These are phyloP conservation scores for Reticulitermes lucifugus DNA, from an alignment of 2,888 invertebrate genomes.

Conservation along the genomic window DNA sequence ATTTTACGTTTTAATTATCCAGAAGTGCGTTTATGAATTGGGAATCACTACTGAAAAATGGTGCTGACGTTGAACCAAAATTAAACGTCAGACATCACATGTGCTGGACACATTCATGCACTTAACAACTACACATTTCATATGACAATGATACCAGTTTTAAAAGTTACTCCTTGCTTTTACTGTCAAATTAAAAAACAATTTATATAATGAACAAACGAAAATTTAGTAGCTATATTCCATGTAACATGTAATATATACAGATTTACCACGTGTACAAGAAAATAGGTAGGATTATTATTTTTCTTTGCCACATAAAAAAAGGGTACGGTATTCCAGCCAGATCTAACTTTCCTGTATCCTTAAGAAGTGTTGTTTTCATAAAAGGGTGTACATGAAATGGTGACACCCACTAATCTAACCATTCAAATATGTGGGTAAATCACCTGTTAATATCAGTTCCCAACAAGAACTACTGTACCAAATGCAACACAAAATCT, in stretches of 20 bases:
- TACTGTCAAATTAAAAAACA: conserved; percentile 31
- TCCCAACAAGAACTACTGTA: too few species aligned
- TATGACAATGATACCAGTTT: conserved; percentile 8
- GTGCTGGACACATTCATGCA: not conserved
- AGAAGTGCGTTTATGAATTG: not conserved
- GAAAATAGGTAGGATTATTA: not conserved
- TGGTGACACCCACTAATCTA: too few species aligned
- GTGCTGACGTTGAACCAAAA: not conserved
- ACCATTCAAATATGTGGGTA: too few species aligned
- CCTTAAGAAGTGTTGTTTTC: too few species aligned
- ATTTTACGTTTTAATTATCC: not conserved
- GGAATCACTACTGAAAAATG: not conserved
- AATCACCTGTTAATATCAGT: too few species aligned
- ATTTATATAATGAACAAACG: conserved; percentile 2
- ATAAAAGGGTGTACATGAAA: too few species aligned
- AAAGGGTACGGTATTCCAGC: too few species aligned
- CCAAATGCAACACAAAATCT: too few species aligned
- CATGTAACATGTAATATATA: conserved; percentile 22
- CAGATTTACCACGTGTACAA: not conserved
- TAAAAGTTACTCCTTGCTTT: conserved; percentile 23
- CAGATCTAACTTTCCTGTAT: too few species aligned
- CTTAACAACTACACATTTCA: not conserved
- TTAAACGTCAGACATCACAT: not conserved
- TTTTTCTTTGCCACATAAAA: too few species aligned
- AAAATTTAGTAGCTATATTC: conserved; percentile 14